A percentile compares a stretch with the other conserved stretches of the same genome.
Conservation (phyloP, 1,140 invertebrate species). For the Cepaea nemoralis region DNA sequence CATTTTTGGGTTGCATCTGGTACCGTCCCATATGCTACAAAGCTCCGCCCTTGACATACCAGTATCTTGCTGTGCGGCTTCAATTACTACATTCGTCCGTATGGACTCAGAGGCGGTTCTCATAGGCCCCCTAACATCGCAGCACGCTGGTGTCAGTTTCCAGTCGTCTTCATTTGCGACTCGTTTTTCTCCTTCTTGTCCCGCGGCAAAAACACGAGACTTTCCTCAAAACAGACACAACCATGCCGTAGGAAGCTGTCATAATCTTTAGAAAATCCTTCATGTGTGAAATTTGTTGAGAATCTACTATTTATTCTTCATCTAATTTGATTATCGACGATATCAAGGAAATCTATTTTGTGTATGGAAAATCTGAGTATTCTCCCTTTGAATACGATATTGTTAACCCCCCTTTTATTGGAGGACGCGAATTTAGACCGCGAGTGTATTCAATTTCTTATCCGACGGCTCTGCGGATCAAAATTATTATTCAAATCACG, state of each 20-base stretch:
- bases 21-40: no score
- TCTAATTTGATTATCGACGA: slow-evolving; percentile 49
- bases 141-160: slow-evolving; percentile 44
- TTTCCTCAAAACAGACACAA: slow-evolving; percentile 35
- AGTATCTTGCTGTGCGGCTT: no score
- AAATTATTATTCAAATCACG: slow-evolving; percentile 14
- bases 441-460: not conserved
- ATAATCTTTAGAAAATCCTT: slow-evolving; percentile 33
- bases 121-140: slow-evolving; percentile 5
- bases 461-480: not conserved
- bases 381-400: not conserved
- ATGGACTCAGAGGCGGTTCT: not conserved
- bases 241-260: slow-evolving; percentile 38
- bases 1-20: no score
- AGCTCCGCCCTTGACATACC: no score
- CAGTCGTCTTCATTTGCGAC: not conserved
- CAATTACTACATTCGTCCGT: not conserved
- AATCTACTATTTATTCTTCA: slow-evolving; percentile 45
- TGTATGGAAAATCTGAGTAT: not conserved
- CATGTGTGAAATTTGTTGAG: slow-evolving; percentile 43
- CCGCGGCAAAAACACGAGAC: slow-evolving; percentile 39
- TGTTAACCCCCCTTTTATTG: not conserved
- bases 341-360: slow-evolving; percentile 24
- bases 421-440: not conserved
- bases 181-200: slow-evolving; percentile 17